These are phyloP conservation scores for Euplexia lucipara DNA, from an alignment of 2,888 invertebrate genomes.

Conservation along the genomic window DNA sequence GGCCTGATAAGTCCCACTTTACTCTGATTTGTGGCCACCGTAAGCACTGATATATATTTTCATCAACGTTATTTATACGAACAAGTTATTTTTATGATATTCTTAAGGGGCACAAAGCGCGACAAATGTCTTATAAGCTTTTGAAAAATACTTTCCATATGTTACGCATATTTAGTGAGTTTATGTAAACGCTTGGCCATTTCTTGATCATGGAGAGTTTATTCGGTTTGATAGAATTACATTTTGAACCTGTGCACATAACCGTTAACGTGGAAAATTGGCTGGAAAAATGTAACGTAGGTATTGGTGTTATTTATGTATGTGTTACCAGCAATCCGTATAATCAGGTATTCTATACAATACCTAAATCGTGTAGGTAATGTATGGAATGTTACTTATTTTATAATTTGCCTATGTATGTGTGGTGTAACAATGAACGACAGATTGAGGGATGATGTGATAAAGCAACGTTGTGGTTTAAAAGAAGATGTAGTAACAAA, in stretches of 20 bases:
- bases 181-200: slow-evolving; percentile 20
- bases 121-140: slow-evolving; percentile 76
- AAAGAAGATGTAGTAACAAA: no score
- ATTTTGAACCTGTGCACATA: background rate
- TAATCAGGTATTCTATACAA: no score
- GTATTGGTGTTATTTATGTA: background rate
- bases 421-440: no score
- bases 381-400: no score
- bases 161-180: slow-evolving; percentile 70
- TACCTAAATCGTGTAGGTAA: no score
- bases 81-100: slow-evolving; percentile 81
- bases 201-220: slow-evolving; percentile 7
- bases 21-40: slow-evolving; percentile 79
- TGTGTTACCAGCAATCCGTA: no score
- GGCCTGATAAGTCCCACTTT: slow-evolving; percentile 74
- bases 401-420: no score
- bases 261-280: background rate
- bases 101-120: slow-evolving; percentile 78
- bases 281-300: background rate
- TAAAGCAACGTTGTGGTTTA: no score
- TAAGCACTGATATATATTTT: slow-evolving; percentile 80
- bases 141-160: slow-evolving; percentile 80
- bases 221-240: slow-evolving; percentile 9
- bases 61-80: slow-evolving; percentile 82
- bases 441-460: no score